A percentile compares a stretch with the other conserved stretches of the same genome.
Conservation (phyloP, 2,797 vertebrate genomes). For the Syngnathus rostellatus region DNA sequence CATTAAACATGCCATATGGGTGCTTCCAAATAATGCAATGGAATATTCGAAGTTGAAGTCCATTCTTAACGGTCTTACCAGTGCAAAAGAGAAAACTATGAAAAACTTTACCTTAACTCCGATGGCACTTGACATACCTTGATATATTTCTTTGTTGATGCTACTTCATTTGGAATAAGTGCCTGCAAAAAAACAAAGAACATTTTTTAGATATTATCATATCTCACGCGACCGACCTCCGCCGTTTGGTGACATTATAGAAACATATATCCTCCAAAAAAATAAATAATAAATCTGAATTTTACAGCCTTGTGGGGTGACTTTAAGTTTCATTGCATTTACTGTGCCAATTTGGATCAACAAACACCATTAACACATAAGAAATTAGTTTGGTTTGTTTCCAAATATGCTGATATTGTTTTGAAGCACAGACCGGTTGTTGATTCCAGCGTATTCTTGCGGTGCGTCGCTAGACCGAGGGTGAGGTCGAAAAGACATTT, state of each 20-base stretch:
- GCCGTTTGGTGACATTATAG: background rate
- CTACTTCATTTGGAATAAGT: background rate
- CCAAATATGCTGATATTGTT: conserved; percentile 15
- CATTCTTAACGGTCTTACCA: background rate
- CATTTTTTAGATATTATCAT: no score
- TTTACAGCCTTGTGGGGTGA: background rate
- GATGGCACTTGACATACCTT: background rate
- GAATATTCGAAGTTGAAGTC: background rate
- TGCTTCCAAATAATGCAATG: background rate
- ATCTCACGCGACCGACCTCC: no score
- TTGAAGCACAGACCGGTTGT: background rate
- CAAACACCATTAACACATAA: background rate
- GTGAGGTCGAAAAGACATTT: conserved; percentile 24
- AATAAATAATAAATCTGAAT: background rate
- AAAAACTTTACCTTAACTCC: no score
- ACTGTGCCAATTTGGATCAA: background rate
- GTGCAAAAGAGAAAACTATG: no score
- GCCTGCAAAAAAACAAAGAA: background rate
- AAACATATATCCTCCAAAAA: background rate
- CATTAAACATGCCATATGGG: background rate
- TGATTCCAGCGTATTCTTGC: conserved; percentile 23
- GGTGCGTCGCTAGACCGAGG: conserved; percentile 26
- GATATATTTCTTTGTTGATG: background rate
- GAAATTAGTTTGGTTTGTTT: background rate
- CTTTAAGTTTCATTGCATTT: background rate